Percentiles rank a stretch among this genome's conserved stretches.
Evolutionary conservation across 2,797 vertebrate species (phyloP).

Genomic region (Sebastes taczanowskii): DNA sequence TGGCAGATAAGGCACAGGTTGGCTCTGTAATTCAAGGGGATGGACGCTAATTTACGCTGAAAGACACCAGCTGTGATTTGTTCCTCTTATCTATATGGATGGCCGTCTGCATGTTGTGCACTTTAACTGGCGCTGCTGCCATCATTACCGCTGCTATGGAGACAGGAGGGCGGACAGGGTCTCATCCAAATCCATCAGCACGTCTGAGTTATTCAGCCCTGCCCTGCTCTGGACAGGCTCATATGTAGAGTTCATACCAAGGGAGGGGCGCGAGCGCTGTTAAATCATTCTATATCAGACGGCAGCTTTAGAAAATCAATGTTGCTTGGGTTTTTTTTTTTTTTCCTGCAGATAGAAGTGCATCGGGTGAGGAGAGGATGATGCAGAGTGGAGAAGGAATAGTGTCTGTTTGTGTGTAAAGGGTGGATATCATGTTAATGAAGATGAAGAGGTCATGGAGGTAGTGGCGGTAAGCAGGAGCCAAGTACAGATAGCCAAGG

Average conservation of each 20-base stretch:
- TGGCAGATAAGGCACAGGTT: slow-evolving; percentile 71
- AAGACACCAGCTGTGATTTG: slow-evolving; percentile 73
- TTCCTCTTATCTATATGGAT: slow-evolving; percentile 80
- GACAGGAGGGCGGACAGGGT: slow-evolving; percentile 75
- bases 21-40: slow-evolving; percentile 77
- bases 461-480: slow-evolving; percentile 24
- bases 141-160: slow-evolving; percentile 78
- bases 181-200: slow-evolving; percentile 76
- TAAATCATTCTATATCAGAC: slow-evolving; percentile 73
- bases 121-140: slow-evolving; percentile 74
- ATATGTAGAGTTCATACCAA: slow-evolving; percentile 59
- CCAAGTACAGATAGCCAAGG: slow-evolving; percentile 19
- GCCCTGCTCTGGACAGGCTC: slow-evolving; percentile 63
- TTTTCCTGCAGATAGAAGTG: slow-evolving; percentile 23
- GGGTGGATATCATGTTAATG: slow-evolving; percentile 59
- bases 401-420: slow-evolving; percentile 30
- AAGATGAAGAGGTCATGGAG: slow-evolving; percentile 51
- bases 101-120: slow-evolving; percentile 65
- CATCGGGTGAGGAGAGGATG: slow-evolving; percentile 34
- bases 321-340: slow-evolving; percentile 21
- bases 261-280: slow-evolving; percentile 48
- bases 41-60: slow-evolving; percentile 77
- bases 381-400: slow-evolving; percentile 19
- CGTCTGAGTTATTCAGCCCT: slow-evolving; percentile 78
- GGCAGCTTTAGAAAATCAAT: slow-evolving; percentile 72